Evolutionary conservation across 2,888 invertebrate genomes (phyloP), one percentile per base, ranked within the genome.

Genomic region (Idaea dimidiata): DNA sequence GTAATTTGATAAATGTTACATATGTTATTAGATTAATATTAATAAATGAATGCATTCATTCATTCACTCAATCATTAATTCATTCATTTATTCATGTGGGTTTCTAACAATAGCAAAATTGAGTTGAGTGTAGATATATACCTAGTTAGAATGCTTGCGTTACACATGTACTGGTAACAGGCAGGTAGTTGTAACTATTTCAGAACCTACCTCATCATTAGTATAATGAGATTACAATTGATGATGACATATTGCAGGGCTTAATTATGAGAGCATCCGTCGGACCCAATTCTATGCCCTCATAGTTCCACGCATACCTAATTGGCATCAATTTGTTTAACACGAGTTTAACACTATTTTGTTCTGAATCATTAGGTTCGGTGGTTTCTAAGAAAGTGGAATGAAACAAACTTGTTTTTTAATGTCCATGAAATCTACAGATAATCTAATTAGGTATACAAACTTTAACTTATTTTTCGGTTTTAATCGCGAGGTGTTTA

Each of bases 191-290:
- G 3, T 43, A 43, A 43, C 43, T 7, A 43, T 43, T 43, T 43
- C 14, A 8, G 43, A 14, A 43, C 43, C 43, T 43, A 14, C 24
- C 17, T 32, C 43, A 57, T 59, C 68, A 81, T 84, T 81, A 76
- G 73, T 79, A 81, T 82, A 81, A 82, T 77, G 73, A 73, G 75
- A 81, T 83, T 82, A 79, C 78, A 77, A 78, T 80, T 78, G 75
- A 73, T 71, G 74, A 79, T 78, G 77, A 71, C 75, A 75, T 68
- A 77, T 75, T 72, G 72, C 70, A 74, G 69, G 59, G 65, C 67
- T 69, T 77, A 78, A 77, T 77, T 73, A 70, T 67, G 70, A 63
- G 57, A 66, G 72, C 66, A 67, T 63, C 61, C 69, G 18, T 57
- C 59, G 62, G 43, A 43, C 2, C 43, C 10, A 43, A 43, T 43